Evolutionary conservation across 2,113 vertebrate genomes (phyloP).

Genomic region (Bubo scandiacus): DNA sequence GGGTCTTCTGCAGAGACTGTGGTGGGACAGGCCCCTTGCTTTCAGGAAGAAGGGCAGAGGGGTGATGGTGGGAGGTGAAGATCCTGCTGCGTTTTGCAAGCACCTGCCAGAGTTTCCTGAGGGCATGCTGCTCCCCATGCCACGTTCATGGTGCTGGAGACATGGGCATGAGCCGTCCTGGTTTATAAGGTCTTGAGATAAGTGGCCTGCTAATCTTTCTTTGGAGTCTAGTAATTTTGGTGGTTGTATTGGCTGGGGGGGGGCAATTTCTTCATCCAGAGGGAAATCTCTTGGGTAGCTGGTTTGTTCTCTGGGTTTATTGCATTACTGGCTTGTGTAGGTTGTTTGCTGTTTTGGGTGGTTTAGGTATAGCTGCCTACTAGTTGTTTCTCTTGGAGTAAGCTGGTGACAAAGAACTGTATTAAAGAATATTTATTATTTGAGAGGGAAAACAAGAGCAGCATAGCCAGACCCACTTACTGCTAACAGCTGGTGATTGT

Average conservation of each 20-base stretch:
- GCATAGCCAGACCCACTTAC: rapidly evolving
- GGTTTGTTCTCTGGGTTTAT: not conserved
- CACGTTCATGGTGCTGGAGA: not conserved
- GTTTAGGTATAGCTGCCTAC: not conserved
- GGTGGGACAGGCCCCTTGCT: not conserved
- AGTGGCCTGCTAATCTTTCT: not conserved
- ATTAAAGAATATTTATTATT: not conserved
- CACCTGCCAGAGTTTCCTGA: not conserved
- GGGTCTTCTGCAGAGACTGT: not conserved
- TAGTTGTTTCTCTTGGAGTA: not conserved
- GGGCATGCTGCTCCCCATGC: rapidly evolving
- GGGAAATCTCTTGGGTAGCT: not conserved
- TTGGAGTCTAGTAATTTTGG: not conserved
- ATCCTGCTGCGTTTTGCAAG: not conserved
- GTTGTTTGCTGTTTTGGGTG: not conserved
- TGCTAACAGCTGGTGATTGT: not conserved
- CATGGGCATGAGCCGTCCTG: not conserved
- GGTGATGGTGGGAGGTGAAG: not conserved
- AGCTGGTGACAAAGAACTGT: not conserved
- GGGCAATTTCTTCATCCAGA: not conserved
- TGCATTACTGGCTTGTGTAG: not conserved
- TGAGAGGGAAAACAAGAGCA: not conserved
- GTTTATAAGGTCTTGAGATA: not conserved
- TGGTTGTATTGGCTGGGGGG: not conserved
- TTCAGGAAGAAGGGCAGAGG: not conserved